Conservation (phyloP, 2,888 invertebrate genomes). For the Tetrapedia diversipes region DNA sequence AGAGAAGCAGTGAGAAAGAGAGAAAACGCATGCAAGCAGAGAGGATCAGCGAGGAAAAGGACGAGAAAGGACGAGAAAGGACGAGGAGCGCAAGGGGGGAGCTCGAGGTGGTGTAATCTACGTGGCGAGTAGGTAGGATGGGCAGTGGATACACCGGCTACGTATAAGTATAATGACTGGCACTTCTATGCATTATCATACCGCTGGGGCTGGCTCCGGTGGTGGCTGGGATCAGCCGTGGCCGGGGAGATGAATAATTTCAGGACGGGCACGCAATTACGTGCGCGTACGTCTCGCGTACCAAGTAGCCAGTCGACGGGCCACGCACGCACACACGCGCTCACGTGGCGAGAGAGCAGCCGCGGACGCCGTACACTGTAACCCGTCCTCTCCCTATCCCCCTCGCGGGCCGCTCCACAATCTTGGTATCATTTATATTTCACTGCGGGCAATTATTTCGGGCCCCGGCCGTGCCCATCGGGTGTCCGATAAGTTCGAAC, state of each 20-base stretch:
- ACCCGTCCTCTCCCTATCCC: constrained; percentile 57
- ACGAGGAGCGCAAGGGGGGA: constrained; percentile 32
- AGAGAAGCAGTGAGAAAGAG: background rate
- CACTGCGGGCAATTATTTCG: constrained; percentile 79
- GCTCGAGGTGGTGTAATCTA: constrained; percentile 77
- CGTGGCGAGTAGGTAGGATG: constrained; percentile 71
- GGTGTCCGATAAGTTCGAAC: constrained; percentile 71
- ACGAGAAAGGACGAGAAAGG: constrained; percentile 17
- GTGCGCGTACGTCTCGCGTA: constrained; percentile 82
- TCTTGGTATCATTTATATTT: constrained; percentile 80
- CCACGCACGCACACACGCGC: constrained; percentile 60
- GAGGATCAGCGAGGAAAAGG: constrained; percentile 21
- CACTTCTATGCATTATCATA: constrained; percentile 83
- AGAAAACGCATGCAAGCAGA: no score
- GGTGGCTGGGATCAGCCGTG: constrained; percentile 74
- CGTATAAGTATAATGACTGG: constrained; percentile 81
- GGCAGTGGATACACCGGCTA: constrained; percentile 67
- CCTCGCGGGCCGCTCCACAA: constrained; percentile 71
- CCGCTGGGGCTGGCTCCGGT: constrained; percentile 72
- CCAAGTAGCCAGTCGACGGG: constrained; percentile 80
- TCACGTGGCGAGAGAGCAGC: constrained; percentile 57
- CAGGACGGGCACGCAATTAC: constrained; percentile 82
- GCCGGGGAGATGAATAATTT: constrained; percentile 82
- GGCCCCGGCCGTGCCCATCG: constrained; percentile 70
- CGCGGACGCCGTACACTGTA: constrained; percentile 65